phyloP scores from a whole-genome alignment of 64 coral and sea anemone species.

The Stylophora pistillata region DNA sequence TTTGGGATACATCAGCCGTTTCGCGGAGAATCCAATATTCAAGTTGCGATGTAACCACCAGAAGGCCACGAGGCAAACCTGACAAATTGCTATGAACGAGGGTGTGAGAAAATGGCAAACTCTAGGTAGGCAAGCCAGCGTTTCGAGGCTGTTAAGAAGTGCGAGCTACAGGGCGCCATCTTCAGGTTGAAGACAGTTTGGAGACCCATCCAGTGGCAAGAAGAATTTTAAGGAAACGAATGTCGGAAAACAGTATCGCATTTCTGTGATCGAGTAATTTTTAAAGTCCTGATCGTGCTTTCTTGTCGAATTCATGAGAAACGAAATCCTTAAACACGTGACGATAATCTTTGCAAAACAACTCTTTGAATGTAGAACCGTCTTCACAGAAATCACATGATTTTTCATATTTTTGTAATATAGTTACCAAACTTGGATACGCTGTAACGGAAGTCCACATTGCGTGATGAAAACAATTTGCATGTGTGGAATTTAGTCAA shows the following conservation, averaged over 20 bases:
- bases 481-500: no score
- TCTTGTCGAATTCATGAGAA: not conserved
- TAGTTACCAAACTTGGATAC: no score
- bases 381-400: conserved; percentile 23
- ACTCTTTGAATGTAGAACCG: not conserved
- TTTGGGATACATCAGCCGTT: not conserved
- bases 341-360: not conserved
- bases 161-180: not conserved
- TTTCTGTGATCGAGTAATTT: conserved; percentile 1
- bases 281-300: not conserved
- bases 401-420: not conserved
- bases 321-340: not conserved
- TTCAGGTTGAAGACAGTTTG: no score
- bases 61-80: not conserved
- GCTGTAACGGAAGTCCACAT: not conserved
- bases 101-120: not conserved
- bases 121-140: not conserved
- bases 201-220: not conserved
- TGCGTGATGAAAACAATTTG: conserved; percentile 11
- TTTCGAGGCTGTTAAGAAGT: not conserved
- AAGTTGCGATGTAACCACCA: not conserved
- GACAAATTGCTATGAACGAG: not conserved
- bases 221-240: conserved; percentile 7
- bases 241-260: not conserved
- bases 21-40: not conserved